These are phyloP conservation scores for Molossus alvarezi DNA, from an alignment of 2,797 vertebrate species.

Conservation along the genomic window DNA sequence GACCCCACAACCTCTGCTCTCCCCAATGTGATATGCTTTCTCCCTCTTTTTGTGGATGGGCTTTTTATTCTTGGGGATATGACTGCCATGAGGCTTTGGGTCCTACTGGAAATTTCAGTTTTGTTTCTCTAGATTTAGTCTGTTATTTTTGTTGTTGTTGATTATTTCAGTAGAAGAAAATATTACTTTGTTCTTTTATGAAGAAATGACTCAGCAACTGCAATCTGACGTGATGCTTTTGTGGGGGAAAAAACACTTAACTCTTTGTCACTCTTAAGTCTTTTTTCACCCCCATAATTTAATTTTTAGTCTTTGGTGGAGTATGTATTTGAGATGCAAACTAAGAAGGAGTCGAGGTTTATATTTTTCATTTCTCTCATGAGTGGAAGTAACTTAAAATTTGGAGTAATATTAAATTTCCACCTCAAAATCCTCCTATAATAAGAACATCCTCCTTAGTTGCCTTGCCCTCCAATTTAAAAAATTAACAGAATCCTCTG, in stretches of 20 bases:
- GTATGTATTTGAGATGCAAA: slow-evolving; percentile 34
- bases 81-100: background rate
- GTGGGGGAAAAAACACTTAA: slow-evolving; percentile 47
- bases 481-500: background rate
- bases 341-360: background rate
- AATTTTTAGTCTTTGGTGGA: background rate
- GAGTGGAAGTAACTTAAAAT: slow-evolving; percentile 29
- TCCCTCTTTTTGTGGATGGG: background rate
- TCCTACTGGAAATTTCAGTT: slow-evolving; percentile 14
- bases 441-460: background rate
- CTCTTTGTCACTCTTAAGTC: slow-evolving; percentile 24
- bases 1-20: background rate
- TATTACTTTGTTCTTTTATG: slow-evolving; percentile 65
- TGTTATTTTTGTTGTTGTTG: slow-evolving; percentile 70
- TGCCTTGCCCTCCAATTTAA: background rate
- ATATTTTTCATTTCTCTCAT: slow-evolving; percentile 38
- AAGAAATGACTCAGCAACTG: slow-evolving; percentile 63
- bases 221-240: slow-evolving; percentile 55
- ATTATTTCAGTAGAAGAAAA: background rate
- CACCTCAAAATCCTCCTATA: background rate
- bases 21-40: background rate
- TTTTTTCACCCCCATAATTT: background rate
- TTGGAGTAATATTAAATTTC: background rate
- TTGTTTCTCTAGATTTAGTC: slow-evolving; percentile 68
- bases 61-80: background rate